These are phyloP conservation scores for Melitaea athalia DNA, from an alignment of 2,888 invertebrate genomes.

Conservation along the genomic window DNA sequence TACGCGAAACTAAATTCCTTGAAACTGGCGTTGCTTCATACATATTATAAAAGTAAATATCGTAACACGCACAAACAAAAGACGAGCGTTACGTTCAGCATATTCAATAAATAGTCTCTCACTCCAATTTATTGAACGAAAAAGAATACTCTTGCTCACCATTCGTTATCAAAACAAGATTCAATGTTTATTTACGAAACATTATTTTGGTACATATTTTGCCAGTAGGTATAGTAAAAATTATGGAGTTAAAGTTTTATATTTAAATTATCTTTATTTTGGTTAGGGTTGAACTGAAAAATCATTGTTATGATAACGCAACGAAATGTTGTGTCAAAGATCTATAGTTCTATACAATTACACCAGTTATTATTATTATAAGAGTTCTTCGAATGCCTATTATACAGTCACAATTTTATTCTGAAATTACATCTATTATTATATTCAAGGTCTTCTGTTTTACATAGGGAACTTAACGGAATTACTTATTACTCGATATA, in stretches of 20 bases:
- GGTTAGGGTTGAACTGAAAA: neutral
- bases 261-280: neutral
- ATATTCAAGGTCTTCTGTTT: slow-evolving; percentile 22
- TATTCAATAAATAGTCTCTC: slow-evolving; percentile 20
- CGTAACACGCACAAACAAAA: slow-evolving; percentile 5
- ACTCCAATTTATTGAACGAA: slow-evolving; percentile 16
- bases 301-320: neutral
- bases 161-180: slow-evolving; percentile 8
- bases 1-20: neutral
- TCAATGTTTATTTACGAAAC: neutral
- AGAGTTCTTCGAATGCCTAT: slow-evolving; percentile 18
- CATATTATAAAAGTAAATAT: neutral
- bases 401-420: slow-evolving; percentile 24
- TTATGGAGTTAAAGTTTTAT: too few species aligned
- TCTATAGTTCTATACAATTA: slow-evolving; percentile 1
- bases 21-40: neutral
- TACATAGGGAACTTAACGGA: slow-evolving; percentile 19
- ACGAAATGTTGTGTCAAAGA: slow-evolving; percentile 4
- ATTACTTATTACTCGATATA: slow-evolving; percentile 21
- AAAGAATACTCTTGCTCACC: slow-evolving; percentile 15
- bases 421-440: slow-evolving; percentile 29
- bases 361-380: slow-evolving; percentile 18
- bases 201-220: neutral
- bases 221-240: too few species aligned
- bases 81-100: slow-evolving; percentile 6